Evolutionary conservation across 2,888 invertebrate species (phyloP).

Genomic region (Amphipoea lucens): DNA sequence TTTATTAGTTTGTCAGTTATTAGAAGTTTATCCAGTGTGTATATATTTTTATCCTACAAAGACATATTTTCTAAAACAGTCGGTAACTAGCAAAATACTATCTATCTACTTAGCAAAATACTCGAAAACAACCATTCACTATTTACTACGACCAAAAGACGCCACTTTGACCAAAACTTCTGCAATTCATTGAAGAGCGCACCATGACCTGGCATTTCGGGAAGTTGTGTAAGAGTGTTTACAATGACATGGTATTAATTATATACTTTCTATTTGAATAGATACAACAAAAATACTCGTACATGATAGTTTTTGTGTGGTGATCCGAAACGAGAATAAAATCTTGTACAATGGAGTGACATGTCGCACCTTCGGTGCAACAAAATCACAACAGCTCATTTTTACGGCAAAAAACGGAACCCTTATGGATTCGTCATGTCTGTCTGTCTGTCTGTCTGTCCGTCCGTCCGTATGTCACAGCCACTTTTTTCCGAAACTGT

Average conservation of each 20-base stretch:
- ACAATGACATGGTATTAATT: slow-evolving; percentile 40
- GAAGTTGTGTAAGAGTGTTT: slow-evolving; percentile 36
- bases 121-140: not conserved
- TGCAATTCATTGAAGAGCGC: slow-evolving; percentile 43
- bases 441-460: no score
- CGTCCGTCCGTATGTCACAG: no score
- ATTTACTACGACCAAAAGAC: not conserved
- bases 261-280: slow-evolving; percentile 61
- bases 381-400: no score
- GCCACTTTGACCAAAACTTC: slow-evolving; percentile 7
- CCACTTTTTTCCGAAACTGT: no score
- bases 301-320: slow-evolving; percentile 19
- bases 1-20: no score
- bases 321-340: slow-evolving; percentile 22
- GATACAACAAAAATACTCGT: not conserved
- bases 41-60: no score
- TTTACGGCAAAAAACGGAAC: no score
- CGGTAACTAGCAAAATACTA: not conserved
- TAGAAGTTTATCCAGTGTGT: no score
- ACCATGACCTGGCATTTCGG: slow-evolving; percentile 39
- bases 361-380: no score
- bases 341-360: no score
- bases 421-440: no score
- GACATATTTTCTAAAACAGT: not conserved
- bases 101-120: not conserved